Conservation (phyloP, 92 coral and sea anemone species). For the Phenganax subtilis region DNA sequence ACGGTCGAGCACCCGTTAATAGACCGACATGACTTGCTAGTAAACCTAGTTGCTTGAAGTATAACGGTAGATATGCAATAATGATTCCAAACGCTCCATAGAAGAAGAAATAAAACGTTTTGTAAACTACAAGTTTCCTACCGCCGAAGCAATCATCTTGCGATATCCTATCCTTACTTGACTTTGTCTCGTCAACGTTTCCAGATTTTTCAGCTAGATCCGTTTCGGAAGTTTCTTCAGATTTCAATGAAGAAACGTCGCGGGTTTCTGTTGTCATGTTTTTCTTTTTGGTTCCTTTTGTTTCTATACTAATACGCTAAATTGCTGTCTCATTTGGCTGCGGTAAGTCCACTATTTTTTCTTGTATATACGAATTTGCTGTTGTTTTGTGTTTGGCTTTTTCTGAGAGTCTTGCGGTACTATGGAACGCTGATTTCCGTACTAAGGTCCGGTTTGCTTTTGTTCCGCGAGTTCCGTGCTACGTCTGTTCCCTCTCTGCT, state of each 20-base stretch:
- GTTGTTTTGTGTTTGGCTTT: too few species aligned
- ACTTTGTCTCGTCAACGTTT: not conserved
- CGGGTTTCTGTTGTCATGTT: not conserved
- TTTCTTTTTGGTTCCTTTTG: not conserved
- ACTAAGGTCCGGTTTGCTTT: not conserved
- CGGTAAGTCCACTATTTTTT: too few species aligned
- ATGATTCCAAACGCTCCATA: slow-evolving; percentile 48
- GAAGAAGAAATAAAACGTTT: slow-evolving; percentile 48
- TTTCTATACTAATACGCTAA: not conserved
- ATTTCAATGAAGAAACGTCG: slow-evolving; percentile 4
- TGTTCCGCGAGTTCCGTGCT: not conserved
- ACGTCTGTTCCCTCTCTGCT: not conserved
- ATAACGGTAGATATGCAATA: slow-evolving; percentile 49
- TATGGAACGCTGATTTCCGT: not conserved
- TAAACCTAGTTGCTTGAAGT: slow-evolving; percentile 53
- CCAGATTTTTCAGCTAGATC: slow-evolving; percentile 16
- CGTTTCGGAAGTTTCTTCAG: not conserved
- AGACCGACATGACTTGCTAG: slow-evolving; percentile 48
- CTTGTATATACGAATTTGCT: too few species aligned
- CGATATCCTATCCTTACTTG: not conserved
- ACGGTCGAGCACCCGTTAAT: slow-evolving; percentile 46
- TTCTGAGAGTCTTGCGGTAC: too few species aligned
- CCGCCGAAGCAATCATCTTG: slow-evolving; percentile 39
- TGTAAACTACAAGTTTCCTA: slow-evolving; percentile 40
- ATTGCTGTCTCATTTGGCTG: too few species aligned